phyloP scores from a whole-genome alignment of 2,113 vertebrate species.

The Pantherophis guttatus region DNA sequence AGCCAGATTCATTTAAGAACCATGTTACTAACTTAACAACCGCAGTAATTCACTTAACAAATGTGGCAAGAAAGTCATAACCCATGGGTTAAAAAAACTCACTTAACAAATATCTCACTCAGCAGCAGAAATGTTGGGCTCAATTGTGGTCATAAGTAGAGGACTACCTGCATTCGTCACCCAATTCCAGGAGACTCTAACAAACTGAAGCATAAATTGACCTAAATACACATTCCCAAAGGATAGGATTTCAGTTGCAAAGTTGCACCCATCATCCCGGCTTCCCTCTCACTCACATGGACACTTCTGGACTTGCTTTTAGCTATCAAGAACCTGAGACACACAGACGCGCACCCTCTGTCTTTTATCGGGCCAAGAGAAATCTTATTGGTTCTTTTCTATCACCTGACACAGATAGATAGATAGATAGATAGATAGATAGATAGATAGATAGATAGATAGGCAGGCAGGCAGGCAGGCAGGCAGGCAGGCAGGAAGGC shows the following conservation, averaged over 20 bases:
- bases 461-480: no score
- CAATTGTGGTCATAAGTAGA: not conserved
- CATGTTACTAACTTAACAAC: not conserved
- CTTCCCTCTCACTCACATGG: not conserved
- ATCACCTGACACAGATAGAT: not conserved
- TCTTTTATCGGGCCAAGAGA: constrained; percentile 24
- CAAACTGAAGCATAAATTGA: not conserved
- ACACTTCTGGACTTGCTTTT: not conserved
- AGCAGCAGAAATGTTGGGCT: not conserved
- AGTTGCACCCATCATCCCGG: not conserved
- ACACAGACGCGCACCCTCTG: fast-evolving
- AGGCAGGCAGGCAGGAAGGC: no score
- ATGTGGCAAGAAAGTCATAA: not conserved
- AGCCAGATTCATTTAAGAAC: not conserved
- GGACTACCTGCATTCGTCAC: not conserved
- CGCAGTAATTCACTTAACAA: not conserved
- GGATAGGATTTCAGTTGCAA: not conserved
- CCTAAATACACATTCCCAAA: not conserved
- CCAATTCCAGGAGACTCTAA: not conserved
- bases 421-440: no score
- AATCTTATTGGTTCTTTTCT: not conserved
- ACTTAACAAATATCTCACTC: not conserved
- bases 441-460: no score
- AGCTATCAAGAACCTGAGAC: not conserved
- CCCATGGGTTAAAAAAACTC: not conserved